Evolutionary conservation across 2,888 invertebrate species (phyloP).

Genomic region (Eupithecia tripunctaria): DNA sequence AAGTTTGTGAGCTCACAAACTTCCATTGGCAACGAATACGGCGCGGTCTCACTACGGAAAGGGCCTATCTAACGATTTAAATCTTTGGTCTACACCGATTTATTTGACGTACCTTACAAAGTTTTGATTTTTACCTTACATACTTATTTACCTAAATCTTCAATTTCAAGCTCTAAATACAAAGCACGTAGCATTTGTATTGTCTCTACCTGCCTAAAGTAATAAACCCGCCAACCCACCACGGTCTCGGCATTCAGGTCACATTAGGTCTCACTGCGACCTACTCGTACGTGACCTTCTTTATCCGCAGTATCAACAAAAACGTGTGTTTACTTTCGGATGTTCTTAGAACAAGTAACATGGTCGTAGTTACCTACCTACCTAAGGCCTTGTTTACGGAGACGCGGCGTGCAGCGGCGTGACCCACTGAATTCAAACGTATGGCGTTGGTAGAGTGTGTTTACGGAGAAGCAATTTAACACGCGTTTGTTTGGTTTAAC

Average conservation of each 20-base stretch:
- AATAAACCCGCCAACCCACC: slow-evolving; percentile 8
- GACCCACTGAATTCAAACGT: no score
- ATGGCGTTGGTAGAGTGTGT: no score
- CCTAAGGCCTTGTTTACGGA: no score
- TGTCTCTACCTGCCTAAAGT: neutral
- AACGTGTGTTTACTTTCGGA: slow-evolving; percentile 11
- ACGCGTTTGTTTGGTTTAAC: no score
- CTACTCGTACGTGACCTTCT: slow-evolving; percentile 24
- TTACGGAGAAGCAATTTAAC: no score
- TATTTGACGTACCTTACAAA: neutral
- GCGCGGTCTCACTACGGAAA: no score
- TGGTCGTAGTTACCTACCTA: neutral
- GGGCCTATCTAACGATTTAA: no score
- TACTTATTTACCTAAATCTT: neutral
- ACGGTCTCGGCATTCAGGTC: slow-evolving; percentile 26
- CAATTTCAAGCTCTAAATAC: neutral
- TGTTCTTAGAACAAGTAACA: slow-evolving; percentile 3
- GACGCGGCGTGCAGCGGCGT: no score
- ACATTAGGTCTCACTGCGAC: slow-evolving; percentile 25
- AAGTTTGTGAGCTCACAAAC: no score
- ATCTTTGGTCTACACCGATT: no score
- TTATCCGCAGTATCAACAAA: slow-evolving; percentile 6
- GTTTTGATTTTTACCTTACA: neutral
- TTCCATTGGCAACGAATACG: no score
- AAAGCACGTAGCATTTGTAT: neutral